These are phyloP conservation scores for Notospermus geniculatus DNA, from an alignment of 1,140 invertebrate species.

Conservation along the genomic window DNA sequence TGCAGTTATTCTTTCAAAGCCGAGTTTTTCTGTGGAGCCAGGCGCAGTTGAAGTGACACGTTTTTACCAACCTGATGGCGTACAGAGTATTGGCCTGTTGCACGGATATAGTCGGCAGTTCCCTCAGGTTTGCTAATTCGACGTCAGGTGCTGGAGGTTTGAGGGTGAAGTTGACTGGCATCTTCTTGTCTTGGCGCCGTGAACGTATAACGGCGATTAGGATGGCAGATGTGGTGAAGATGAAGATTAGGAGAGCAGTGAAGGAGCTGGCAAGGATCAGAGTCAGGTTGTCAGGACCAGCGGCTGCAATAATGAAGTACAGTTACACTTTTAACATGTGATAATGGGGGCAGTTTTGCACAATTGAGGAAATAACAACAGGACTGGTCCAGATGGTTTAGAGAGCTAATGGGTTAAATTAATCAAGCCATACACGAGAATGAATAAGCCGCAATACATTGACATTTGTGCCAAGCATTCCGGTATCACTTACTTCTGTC, in stretches of 20 bases:
- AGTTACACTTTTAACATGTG: no score
- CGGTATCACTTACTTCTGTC: conserved; percentile 57
- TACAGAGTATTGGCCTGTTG: conserved; percentile 82
- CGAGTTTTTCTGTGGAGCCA: no score
- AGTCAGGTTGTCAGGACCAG: not conserved
- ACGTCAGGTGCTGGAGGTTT: conserved; percentile 67
- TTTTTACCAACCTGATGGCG: conserved; percentile 58
- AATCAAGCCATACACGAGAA: no score
- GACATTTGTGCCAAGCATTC: no score
- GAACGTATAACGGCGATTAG: not conserved
- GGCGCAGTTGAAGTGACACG: no score
- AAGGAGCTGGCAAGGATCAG: conserved; percentile 6
- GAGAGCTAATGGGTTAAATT: no score
- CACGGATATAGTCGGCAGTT: conserved; percentile 71
- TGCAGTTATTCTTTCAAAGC: no score
- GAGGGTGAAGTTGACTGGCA: conserved; percentile 1
- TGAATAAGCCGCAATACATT: no score
- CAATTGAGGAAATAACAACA: no score
- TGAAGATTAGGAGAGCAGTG: conserved; percentile 4
- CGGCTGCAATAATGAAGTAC: not conserved
- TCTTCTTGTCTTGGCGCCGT: not conserved
- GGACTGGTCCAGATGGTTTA: no score
- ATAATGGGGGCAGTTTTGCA: no score
- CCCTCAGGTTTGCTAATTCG: conserved; percentile 82
- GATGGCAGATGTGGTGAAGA: not conserved